phyloP scores from a whole-genome alignment of 2,113 vertebrate genomes.

The Odobenus rosmarus region DNA sequence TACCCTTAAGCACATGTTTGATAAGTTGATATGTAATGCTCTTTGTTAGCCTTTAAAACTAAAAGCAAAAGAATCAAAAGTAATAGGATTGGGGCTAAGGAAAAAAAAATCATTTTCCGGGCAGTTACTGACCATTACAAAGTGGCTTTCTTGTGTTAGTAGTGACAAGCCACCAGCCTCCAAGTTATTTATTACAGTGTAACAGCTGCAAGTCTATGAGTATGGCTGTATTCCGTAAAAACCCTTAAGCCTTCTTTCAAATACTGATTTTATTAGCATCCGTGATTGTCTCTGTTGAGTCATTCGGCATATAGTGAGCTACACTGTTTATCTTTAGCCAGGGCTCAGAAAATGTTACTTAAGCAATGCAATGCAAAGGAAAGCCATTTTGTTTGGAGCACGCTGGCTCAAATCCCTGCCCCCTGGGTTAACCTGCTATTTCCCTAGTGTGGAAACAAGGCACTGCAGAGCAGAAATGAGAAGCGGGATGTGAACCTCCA shows the following conservation, averaged over 20 bases:
- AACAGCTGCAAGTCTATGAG: constrained; percentile 56
- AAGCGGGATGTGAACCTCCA: not conserved
- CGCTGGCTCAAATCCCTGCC: constrained; percentile 45
- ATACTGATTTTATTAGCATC: constrained; percentile 77
- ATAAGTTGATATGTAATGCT: constrained; percentile 62
- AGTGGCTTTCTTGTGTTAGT: constrained; percentile 52
- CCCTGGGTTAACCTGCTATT: constrained; percentile 67
- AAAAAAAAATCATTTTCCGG: not conserved
- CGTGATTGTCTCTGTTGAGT: constrained; percentile 62
- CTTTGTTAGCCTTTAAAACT: constrained; percentile 67
- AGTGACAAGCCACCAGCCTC: constrained; percentile 38
- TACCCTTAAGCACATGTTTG: constrained; percentile 52
- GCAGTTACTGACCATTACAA: constrained; percentile 27
- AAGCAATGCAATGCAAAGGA: constrained; percentile 47
- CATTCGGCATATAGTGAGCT: constrained; percentile 67
- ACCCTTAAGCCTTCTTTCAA: constrained; percentile 67
- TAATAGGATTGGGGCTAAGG: constrained; percentile 44
- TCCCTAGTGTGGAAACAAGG: constrained; percentile 64
- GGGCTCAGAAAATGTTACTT: constrained; percentile 58
- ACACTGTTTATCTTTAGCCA: constrained; percentile 52
- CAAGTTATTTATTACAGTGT: constrained; percentile 64
- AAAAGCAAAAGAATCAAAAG: constrained; percentile 62
- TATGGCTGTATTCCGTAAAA: constrained; percentile 62
- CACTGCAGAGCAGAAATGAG: constrained; percentile 48
- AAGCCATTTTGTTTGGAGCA: constrained; percentile 67